Evolutionary conservation across 2,888 invertebrate species (phyloP), one percentile per base, ranked within the genome.

Genomic region (Celastrina argiolus): DNA sequence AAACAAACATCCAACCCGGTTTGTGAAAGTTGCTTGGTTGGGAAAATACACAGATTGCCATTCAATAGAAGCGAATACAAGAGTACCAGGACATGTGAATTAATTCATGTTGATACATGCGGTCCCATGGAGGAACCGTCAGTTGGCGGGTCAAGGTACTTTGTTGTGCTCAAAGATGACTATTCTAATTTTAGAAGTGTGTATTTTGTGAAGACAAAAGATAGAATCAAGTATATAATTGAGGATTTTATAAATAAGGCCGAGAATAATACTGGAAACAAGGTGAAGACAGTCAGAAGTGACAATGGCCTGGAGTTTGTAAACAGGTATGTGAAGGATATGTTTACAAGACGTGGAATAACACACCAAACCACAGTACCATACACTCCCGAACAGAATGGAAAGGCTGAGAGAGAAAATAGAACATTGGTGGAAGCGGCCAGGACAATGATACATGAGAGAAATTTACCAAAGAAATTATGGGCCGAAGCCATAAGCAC

Each of bases 41-140:
- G 68, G 18, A 70, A 71, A 42, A 66, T 65, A 10, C 68, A 70
- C 22, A 16, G 66, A 1, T 58, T 68, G 6, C 68, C 70, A 10
- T 68, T 66, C n/a, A 5, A n/a, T 10, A 66, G 22, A 2, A 64
- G 64, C 63, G 58, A 63, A 7, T 34, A 12, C n/a, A 36, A 26
- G 2, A 72, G 64, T 1, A 58, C 68, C 0, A 71, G 31, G 31
- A 18, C 70, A 10, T 73, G 74, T 66, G 73, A 76, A 22, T 0
- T 75, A 28, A 71, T 76, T 18, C 74, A 75, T 59, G 69, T 67
- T 0, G 74, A 76, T 56, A 68, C 66, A 2, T 72, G 73, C 10
- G 74, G 74, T 0, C 73, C 74, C 0, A 71, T 76, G 71, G 73
- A 75, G 28, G 69, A 36, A 22, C 10, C 10, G 5, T 36, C 2